Evolutionary conservation across 1,140 invertebrate species (phyloP), one percentile per base, ranked within the genome.

Genomic region (Elymnias hypermnestra): DNA sequence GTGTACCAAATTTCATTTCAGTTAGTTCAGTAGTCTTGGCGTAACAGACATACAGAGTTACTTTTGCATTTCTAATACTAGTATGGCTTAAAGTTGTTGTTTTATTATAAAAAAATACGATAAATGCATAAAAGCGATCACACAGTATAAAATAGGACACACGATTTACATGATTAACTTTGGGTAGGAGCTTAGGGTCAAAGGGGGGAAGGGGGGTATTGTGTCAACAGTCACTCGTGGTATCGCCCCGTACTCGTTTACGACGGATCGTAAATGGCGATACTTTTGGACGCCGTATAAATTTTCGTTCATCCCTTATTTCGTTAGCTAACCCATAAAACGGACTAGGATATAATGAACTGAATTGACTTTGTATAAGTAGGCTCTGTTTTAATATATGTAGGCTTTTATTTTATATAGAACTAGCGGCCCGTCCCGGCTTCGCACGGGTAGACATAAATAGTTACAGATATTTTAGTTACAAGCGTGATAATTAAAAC

Each of bases 141-240:
- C 1, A 12, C 26, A 25, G 23, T 25, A 2, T 8, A 5, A 3
- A 3, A 12, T n/a, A 9, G 23, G 3, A 29, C 3, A 1, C 10
- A 29, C 9, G 26, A 29, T 29, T 29, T 29, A 12, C 0, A 29
- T 29, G 26, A 29, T 29, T 29, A 29, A 29, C 13, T 12, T 10
- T 12, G 26, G 9, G 5, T 29, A 2, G 13, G 26, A 5, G 2
- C 1, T 4, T 13, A 12, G 10, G 9, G 10, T 13, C 6, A 29
- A 4, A 1, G 26, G 2, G 3, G 6, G 26, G 9, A 12, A 6
- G 5, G 13, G 10, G 26, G 26, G 9, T 2, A 12, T 29, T 29
- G 36, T 38, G 36, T 38, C 17, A 22, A 38, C 36, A 38, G 36
- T 38, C 10, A 38, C 17, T 38, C 25, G 36, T 23, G 36, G 36